Evolutionary conservation across 2,797 vertebrate genomes (phyloP).

Genomic region (Echiichthys vipera): DNA sequence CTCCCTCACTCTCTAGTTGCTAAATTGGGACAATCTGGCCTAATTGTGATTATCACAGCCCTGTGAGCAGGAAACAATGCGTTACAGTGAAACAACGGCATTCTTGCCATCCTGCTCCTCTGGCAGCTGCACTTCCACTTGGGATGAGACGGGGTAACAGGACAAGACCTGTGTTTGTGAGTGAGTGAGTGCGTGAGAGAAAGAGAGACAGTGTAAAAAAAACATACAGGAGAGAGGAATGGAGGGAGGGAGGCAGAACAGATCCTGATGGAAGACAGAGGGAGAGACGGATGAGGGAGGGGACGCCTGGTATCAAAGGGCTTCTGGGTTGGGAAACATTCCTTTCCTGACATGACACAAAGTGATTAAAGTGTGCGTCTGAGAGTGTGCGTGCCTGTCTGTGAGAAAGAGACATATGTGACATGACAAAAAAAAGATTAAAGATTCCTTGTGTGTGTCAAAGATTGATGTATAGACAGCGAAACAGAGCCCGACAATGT

Average conservation of each 20-base stretch:
- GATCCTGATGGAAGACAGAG: conserved; percentile 71
- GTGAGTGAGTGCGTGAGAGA: conserved; percentile 4
- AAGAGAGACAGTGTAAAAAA: conserved; percentile 6
- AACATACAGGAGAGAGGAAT: conserved; percentile 9
- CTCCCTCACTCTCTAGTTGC: conserved; percentile 29
- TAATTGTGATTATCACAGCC: conserved; percentile 80
- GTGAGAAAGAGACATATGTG: conserved; percentile 33
- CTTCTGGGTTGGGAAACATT: conserved; percentile 82
- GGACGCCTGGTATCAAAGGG: conserved; percentile 79
- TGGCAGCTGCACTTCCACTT: conserved; percentile 43
- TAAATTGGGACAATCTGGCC: conserved; percentile 71
- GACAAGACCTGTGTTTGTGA: conserved; percentile 23
- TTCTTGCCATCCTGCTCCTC: conserved; percentile 72
- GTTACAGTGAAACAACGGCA: conserved; percentile 75
- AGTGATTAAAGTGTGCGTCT: conserved; percentile 79
- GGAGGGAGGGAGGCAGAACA: conserved; percentile 41
- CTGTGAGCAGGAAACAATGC: conserved; percentile 79
- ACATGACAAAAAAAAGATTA: conserved; percentile 59
- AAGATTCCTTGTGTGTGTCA: conserved; percentile 45
- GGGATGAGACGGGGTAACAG: conserved; percentile 43
- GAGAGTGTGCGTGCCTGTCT: conserved; percentile 10
- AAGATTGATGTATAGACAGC: conserved; percentile 55
- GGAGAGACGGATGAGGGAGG: conserved; percentile 65
- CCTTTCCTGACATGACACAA: conserved; percentile 85
- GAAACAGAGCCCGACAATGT: conserved; percentile 32